Conservation (phyloP, 1,140 invertebrate genomes). For the Aradophagus sp. region DNA sequence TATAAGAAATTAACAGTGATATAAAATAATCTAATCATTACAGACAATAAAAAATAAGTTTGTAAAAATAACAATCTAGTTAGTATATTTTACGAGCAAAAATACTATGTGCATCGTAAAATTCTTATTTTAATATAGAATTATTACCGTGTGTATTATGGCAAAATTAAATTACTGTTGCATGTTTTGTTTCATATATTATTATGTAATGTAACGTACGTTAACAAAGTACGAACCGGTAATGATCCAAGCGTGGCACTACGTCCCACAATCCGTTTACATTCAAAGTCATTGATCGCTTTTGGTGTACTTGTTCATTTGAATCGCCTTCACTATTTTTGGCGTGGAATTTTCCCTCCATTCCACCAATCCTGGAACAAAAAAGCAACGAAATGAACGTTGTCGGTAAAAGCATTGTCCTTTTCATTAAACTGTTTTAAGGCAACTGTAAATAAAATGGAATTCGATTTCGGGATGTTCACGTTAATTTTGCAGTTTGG, state of each 20-base stretch:
- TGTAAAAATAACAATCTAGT: too few relatives aligned
- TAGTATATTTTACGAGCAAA: too few relatives aligned
- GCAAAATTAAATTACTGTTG: too few relatives aligned
- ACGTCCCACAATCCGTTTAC: conserved; percentile 80
- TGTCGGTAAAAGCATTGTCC: too few relatives aligned
- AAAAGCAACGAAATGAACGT: conserved; percentile 1
- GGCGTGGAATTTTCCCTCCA: conserved; percentile 64
- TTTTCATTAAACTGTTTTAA: not conserved
- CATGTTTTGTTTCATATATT: too few relatives aligned
- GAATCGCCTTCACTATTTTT: conserved; percentile 60
- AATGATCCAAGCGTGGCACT: conserved; percentile 90
- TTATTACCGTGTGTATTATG: too few relatives aligned
- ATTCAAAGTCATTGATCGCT: conserved; percentile 69
- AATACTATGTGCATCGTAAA: too few relatives aligned
- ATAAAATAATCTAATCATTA: too few relatives aligned
- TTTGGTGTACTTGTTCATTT: conserved; percentile 62
- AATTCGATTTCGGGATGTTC: conserved; percentile 34
- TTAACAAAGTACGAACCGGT: conserved; percentile 82
- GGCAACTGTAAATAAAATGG: conserved; percentile 2
- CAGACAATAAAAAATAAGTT: too few relatives aligned
- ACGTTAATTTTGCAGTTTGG: conserved; percentile 25
- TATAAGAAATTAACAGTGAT: too few relatives aligned
- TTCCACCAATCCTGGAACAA: conserved; percentile 61
- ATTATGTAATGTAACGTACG: too few relatives aligned
- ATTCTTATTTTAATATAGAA: too few relatives aligned